Evolutionary conservation across 2,888 invertebrate species (phyloP), one percentile per base, ranked within the genome.

Genomic region (Pemphredon lugubris): DNA sequence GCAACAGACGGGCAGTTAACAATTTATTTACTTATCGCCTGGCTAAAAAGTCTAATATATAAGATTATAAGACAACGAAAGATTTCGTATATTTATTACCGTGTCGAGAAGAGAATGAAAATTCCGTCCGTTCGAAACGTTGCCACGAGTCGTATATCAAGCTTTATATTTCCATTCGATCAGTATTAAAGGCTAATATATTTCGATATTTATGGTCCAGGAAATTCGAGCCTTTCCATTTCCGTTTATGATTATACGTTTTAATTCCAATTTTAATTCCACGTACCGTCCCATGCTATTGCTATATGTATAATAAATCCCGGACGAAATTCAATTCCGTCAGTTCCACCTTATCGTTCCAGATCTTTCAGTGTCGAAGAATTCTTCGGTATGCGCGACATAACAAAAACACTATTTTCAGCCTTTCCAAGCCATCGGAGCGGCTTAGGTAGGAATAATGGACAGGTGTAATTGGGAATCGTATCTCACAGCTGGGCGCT

Each of bases 21-120:
- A 30, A 55, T 69, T 74, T 73, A 74, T 69, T 73, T 74, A 64
- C 64, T 65, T 64, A 69, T 68, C 64, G 32, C 44, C 2, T 47
- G 40, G 51, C 63, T 68, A 21, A 16, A 51, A 40, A 45, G 26
- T 14, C 42, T 32, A 16, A 53, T 1, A 9, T n/a, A n/a, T n/a
- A n/a, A n/a, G n/a, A n/a, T n/a, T n/a, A n/a, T 48, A 51, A 45
- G 16, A 45, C 32, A 55, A 63, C 23, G n/a, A 18, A 63, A 26
- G 44, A 63, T 55, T 55, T 50, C 55, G 53, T 54, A 11, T 42
- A 21, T 32, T 50, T 44, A 30, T 50, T 16, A 16, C 21, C 16
- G 34, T 20, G 20, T 18, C 39, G n/a, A 45, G 65, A 66, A 58
- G 59, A 30, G 59, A 53, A 66, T 11, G 9, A n/a, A 34, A 30